These are phyloP conservation scores for Tachysurus fulvidraco DNA, from an alignment of 2,113 vertebrate genomes.

Conservation along the genomic window DNA sequence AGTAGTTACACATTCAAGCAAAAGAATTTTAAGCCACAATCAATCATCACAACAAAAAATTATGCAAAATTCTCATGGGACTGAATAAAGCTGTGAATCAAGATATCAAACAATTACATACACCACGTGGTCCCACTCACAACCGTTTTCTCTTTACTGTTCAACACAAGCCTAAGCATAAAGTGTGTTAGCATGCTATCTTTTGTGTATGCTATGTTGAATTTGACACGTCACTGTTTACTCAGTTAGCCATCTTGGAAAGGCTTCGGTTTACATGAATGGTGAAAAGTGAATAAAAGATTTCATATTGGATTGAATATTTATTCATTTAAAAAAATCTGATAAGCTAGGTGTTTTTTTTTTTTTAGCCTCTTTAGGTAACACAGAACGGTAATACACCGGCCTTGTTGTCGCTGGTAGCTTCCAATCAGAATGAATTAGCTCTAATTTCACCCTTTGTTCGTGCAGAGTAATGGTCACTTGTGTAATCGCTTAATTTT, in stretches of 20 bases:
- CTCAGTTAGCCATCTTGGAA: not conserved
- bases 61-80: not conserved
- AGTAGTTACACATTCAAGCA: no score
- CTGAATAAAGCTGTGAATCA: not conserved
- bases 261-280: not conserved
- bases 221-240: not conserved
- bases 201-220: not conserved
- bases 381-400: not conserved
- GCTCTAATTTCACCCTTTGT: not conserved
- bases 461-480: not conserved
- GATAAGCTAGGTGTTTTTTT: not conserved
- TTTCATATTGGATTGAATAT: not conserved
- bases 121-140: not conserved
- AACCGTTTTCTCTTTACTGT: not conserved
- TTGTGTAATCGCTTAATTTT: conserved; percentile 16
- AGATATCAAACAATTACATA: not conserved
- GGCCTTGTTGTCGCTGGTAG: not conserved
- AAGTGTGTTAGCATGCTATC: not conserved
- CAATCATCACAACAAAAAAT: no score
- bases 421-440: not conserved
- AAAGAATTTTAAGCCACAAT: no score
- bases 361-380: not conserved
- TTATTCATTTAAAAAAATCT: not conserved
- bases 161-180: no score
- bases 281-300: not conserved